These are phyloP conservation scores for Phyto melanocephala DNA, from an alignment of 2,888 invertebrate species.

Conservation along the genomic window DNA sequence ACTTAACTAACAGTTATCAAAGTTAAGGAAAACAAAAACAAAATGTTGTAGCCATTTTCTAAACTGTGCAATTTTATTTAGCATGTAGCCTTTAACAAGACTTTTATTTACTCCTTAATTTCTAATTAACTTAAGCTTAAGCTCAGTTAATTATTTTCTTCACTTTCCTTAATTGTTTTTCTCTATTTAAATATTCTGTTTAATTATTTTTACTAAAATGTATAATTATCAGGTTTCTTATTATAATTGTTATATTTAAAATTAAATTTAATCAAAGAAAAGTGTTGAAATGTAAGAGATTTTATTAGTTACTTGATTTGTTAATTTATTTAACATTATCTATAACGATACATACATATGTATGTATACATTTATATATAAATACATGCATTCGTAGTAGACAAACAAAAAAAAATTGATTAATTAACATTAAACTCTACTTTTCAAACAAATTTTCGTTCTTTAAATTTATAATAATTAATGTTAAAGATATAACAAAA, in stretches of 20 bases:
- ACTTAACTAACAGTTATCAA: too few species aligned
- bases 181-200: slow-evolving; percentile 3
- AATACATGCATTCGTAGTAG: too few species aligned
- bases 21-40: too few species aligned
- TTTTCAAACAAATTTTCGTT: slow-evolving; percentile 13
- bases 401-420: background rate
- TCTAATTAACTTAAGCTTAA: background rate
- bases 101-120: too few species aligned
- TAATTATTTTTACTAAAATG: background rate
- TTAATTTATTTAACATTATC: slow-evolving; percentile 56
- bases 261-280: slow-evolving; percentile 7
- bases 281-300: slow-evolving; percentile 56
- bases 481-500: background rate
- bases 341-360: too few species aligned
- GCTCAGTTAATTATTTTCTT: background rate
- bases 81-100: too few species aligned
- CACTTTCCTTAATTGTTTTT: background rate
- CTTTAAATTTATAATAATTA: slow-evolving; percentile 13
- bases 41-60: too few species aligned
- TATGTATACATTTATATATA: background rate
- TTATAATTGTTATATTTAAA: slow-evolving; percentile 55
- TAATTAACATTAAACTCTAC: slow-evolving; percentile 2
- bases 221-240: slow-evolving; percentile 39
- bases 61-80: too few species aligned
- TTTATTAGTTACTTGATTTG: slow-evolving; percentile 62